Percentiles rank a stretch among this genome's conserved stretches.
Evolutionary conservation across 2,113 vertebrate species (phyloP).

Genomic region (Martes martes): DNA sequence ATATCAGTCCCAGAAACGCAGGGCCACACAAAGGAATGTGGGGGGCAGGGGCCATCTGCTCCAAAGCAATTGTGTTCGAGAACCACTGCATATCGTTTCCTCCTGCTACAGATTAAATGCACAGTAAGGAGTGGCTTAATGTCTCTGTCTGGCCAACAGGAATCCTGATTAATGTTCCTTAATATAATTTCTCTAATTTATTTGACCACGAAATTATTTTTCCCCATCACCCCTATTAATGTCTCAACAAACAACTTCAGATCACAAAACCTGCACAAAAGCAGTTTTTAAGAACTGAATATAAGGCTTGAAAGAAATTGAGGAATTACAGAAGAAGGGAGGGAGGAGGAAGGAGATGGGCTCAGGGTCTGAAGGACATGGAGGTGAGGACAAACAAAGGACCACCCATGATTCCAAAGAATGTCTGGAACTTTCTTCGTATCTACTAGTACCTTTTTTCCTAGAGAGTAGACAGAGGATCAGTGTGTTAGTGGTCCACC

Average conservation of each 20-base stretch:
- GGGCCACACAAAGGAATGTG: background rate
- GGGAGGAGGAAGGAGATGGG: background rate
- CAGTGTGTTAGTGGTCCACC: background rate
- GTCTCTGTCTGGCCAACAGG: background rate
- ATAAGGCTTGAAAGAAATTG: background rate
- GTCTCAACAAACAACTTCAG: background rate
- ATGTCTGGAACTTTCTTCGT: background rate
- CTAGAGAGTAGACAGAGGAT: background rate
- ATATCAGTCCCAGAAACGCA: background rate
- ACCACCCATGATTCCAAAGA: background rate
- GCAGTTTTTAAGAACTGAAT: background rate
- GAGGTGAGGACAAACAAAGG: background rate
- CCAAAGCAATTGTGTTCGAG: background rate
- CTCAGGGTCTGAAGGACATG: background rate
- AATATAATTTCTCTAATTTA: background rate
- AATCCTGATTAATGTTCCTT: background rate
- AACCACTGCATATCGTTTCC: background rate
- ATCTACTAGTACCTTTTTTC: background rate
- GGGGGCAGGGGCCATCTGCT: accelerated
- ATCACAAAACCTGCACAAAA: background rate
- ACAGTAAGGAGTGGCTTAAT: background rate
- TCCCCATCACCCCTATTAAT: background rate
- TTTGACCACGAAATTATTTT: background rate
- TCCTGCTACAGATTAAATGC: background rate
- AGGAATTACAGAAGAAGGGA: background rate